These are phyloP conservation scores for Globicephala melas DNA, from an alignment of 2,113 vertebrate genomes.

Conservation along the genomic window DNA sequence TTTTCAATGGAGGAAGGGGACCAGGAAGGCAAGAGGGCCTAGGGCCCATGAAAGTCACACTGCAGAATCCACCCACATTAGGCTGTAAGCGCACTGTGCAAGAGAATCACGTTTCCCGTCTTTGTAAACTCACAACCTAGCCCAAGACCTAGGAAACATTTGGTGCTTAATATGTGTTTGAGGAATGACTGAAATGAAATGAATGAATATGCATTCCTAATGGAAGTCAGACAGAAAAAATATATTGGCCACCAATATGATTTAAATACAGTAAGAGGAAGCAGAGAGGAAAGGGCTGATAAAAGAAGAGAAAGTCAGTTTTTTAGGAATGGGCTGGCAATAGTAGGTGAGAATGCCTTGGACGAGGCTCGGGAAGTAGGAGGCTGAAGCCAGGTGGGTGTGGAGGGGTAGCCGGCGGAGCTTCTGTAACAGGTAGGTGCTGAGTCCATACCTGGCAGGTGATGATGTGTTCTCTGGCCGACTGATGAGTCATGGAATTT, in stretches of 20 bases:
- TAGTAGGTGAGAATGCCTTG: not conserved
- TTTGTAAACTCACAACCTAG: not conserved
- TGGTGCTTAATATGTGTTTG: not conserved
- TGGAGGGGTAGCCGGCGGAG: not conserved
- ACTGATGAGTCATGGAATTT: not conserved
- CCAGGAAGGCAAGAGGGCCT: not conserved
- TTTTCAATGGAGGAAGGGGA: not conserved
- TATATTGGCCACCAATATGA: not conserved
- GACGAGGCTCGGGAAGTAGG: not conserved
- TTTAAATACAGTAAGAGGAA: not conserved
- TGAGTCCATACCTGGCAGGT: conserved; percentile 23
- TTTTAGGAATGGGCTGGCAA: not conserved
- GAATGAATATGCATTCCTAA: not conserved
- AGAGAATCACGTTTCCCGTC: not conserved
- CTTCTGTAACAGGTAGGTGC: not conserved
- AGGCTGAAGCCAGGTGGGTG: not conserved
- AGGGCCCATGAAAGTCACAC: not conserved
- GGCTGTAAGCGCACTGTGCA: not conserved
- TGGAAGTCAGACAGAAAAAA: not conserved
- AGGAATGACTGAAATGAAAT: conserved; percentile 23
- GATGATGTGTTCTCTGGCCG: conserved; percentile 30
- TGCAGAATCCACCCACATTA: not conserved
- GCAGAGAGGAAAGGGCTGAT: not conserved
- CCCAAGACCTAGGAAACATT: not conserved
- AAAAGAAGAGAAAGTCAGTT: not conserved